Evolutionary conservation across 2,797 vertebrate genomes (phyloP), one percentile per base, ranked within the genome.

Genomic region (Ctenopoma multispine): DNA sequence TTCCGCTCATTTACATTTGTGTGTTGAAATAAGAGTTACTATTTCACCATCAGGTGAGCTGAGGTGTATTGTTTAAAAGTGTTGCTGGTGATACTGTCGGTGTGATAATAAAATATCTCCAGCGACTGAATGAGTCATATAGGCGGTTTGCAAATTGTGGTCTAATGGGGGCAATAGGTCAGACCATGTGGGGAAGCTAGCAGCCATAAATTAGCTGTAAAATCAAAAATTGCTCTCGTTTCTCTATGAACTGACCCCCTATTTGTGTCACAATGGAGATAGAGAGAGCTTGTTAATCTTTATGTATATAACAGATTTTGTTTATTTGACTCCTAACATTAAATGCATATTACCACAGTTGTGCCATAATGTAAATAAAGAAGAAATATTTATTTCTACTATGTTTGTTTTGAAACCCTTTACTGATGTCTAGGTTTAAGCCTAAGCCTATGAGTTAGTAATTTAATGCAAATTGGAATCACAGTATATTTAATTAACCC

Each of bases 341-440:
- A 69, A 51, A 64, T 47, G 31, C 85, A 49, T 79, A 62, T 57
- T 67, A 63, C 60, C 23, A 77, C 27, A 69, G 15, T 36, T 63
- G 29, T 69, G 38, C 46, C 18, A 29, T 44, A 65, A 78, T 84
- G 75, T 85, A 69, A 89, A 90, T 86, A 84, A 89, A 89, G 78
- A 69, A 43, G 40, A 73, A 58, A 57, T 75, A 70, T 86, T 59
- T 72, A 71, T 82, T 75, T 78, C 49, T 54, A 63, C 31, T 17
- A 43, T 44, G 51, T 74, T 58, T 72, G 27, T 29, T 29, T 29
- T 29, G 7, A 29, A 29, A 29, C 27, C 27, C 4, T 29, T 29
- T 29, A 29, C 27, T 29, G 27, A 29, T 29, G 27, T 29, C n/a
- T n/a, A n/a, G n/a, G n/a, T n/a, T n/a, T n/a, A n/a, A n/a, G n/a